Conservation (phyloP, 2,113 vertebrate genomes). For the Muscicapa adusta region DNA sequence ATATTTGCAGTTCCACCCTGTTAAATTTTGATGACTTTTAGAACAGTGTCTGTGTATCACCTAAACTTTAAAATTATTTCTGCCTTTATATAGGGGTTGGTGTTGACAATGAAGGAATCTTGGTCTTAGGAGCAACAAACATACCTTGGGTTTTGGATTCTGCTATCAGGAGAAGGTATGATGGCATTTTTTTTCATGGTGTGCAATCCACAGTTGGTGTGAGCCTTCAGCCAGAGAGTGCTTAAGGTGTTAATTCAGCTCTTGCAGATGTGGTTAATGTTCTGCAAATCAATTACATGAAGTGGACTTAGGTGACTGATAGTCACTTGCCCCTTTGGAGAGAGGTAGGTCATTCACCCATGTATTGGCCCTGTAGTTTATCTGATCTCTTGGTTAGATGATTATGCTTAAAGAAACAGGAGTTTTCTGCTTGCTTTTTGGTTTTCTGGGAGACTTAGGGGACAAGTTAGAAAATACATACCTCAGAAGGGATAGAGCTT, state of each 20-base stretch:
- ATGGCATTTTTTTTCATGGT: not conserved
- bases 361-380: not conserved
- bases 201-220: not conserved
- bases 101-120: conserved; percentile 92
- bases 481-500: not conserved
- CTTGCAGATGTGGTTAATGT: not conserved
- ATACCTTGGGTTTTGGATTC: conserved; percentile 98
- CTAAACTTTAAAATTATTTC: not conserved
- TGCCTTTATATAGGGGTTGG: conserved; percentile 84
- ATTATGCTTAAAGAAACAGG: not conserved
- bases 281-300: not conserved
- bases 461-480: not conserved
- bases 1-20: not conserved
- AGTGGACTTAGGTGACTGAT: not conserved
- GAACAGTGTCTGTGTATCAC: not conserved
- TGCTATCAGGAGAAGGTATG: conserved; percentile 93
- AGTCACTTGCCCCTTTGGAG: not conserved
- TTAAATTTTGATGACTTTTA: not conserved
- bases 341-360: not conserved
- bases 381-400: not conserved
- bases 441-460: not conserved
- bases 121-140: conserved; percentile 97
- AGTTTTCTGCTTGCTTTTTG: not conserved
- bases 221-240: not conserved
- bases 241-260: not conserved